Percentiles rank a stretch among this genome's conserved stretches.
Evolutionary conservation across 2,113 vertebrate genomes (phyloP).

Genomic region (Sander vitreus): DNA sequence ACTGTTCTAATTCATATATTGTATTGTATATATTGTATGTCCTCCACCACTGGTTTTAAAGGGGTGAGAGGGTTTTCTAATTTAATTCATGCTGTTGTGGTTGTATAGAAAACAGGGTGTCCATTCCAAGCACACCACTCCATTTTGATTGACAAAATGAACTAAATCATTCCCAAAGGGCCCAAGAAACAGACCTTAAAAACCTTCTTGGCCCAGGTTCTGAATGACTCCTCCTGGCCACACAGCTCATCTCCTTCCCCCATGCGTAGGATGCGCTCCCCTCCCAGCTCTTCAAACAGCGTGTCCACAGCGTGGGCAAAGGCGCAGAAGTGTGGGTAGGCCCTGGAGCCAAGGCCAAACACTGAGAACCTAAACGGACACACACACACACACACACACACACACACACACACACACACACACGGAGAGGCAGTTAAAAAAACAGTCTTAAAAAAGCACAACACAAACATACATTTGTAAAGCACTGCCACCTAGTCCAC

Average conservation of each 20-base stretch:
- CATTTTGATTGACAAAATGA: neutral
- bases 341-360: constrained; percentile 96
- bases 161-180: constrained; percentile 8
- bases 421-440: constrained; percentile 17
- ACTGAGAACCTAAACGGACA: constrained; percentile 90
- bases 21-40: too few relatives aligned
- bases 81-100: neutral
- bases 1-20: too few relatives aligned
- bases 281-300: constrained; percentile 95
- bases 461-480: constrained; percentile 19
- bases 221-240: constrained; percentile 97
- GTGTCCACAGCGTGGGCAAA: constrained; percentile 98
- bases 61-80: neutral
- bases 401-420: constrained; percentile 10
- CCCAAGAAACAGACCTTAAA: constrained; percentile 90
- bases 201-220: constrained; percentile 98
- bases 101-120: neutral
- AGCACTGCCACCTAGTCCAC: neutral
- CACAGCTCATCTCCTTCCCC: constrained; percentile 98
- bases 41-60: neutral
- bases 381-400: constrained; percentile 16
- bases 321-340: constrained; percentile 98
- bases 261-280: constrained; percentile 98
- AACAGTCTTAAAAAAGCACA: neutral
- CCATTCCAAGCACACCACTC: neutral